phyloP scores from a whole-genome alignment of 2,113 vertebrate genomes.

The Excalfactoria chinensis region DNA sequence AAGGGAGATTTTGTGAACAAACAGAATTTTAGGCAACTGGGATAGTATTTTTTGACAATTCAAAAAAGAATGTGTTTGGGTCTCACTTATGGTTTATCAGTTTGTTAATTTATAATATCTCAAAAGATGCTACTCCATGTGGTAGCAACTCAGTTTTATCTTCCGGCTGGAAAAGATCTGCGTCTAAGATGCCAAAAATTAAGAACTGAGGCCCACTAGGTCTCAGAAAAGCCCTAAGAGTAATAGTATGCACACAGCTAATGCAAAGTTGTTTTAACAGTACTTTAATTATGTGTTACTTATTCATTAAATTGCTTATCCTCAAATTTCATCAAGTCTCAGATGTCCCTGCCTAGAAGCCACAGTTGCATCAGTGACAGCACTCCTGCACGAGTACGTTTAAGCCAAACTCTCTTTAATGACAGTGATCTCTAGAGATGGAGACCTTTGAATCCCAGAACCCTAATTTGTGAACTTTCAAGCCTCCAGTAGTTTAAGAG shows the following conservation, averaged over 20 bases:
- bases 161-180: background rate
- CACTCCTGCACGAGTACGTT: background rate
- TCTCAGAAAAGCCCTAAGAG: background rate
- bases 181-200: background rate
- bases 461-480: background rate
- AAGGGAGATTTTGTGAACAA: background rate
- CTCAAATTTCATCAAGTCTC: constrained; percentile 54
- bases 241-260: constrained; percentile 3
- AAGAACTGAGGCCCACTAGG: background rate
- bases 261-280: constrained; percentile 68
- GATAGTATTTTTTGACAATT: background rate
- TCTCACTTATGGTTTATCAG: background rate
- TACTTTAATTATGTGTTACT: constrained; percentile 70
- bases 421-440: background rate
- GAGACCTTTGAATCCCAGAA: background rate
- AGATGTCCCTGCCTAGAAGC: constrained; percentile 12
- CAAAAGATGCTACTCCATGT: background rate
- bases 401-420: background rate
- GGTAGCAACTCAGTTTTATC: background rate
- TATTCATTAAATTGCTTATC: constrained; percentile 71
- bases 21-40: background rate
- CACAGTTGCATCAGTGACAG: background rate
- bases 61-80: background rate
- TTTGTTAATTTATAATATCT: background rate
- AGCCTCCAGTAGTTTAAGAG: background rate